Evolutionary conservation across 2,888 invertebrate genomes (phyloP).

Genomic region (Linyphia triangularis): DNA sequence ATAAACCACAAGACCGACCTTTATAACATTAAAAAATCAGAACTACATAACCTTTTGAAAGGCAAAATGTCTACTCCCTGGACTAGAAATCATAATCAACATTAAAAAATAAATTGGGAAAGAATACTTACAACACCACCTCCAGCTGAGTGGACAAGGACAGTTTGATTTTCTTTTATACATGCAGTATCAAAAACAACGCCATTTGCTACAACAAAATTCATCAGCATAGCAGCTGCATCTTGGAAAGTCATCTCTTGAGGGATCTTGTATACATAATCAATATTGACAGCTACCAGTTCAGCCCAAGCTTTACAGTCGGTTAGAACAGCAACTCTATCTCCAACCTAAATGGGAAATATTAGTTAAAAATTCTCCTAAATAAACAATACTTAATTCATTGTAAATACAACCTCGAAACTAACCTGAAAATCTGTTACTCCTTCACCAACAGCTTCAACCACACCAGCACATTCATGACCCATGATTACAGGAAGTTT

Average conservation of each 20-base stretch:
- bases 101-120: neutral
- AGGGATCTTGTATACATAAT: conserved; percentile 89
- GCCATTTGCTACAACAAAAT: conserved; percentile 91
- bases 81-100: no score
- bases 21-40: no score
- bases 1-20: no score
- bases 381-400: neutral
- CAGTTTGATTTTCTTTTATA: conserved; percentile 87
- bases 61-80: no score
- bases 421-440: conserved; percentile 88
- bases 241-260: conserved; percentile 88
- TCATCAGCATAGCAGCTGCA: conserved; percentile 91
- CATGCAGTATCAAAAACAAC: conserved; percentile 91
- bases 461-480: conserved; percentile 91
- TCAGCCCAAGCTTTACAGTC: conserved; percentile 94
- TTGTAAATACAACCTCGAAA: neutral
- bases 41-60: no score
- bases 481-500: conserved; percentile 93
- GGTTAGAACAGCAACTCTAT: conserved; percentile 88
- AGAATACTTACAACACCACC: conserved; percentile 86
- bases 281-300: conserved; percentile 87
- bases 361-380: neutral
- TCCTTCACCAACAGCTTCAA: conserved; percentile 88
- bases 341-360: conserved; percentile 79
- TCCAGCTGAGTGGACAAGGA: conserved; percentile 94